Base-by-base conservation (phyloP, 1,140 invertebrate species). In the Conus ventricosus region DNA sequence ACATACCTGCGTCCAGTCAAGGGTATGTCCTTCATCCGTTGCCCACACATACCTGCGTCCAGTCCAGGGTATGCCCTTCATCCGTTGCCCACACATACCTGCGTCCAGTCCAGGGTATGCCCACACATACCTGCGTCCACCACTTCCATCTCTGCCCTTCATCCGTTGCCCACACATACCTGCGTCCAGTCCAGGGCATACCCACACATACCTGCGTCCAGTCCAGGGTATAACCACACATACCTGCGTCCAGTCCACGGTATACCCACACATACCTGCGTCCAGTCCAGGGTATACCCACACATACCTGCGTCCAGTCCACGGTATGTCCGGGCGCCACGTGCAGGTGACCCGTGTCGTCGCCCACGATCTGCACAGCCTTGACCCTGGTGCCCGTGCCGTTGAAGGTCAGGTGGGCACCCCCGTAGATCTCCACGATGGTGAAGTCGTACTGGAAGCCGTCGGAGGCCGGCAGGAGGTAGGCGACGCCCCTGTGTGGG, bases 291-390 rank as follows among this genome's bases (percentile, higher is more conserved):
- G 39, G 39, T 39, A 78, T 39, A 4, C 15, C 11, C 75, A 78
- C 75, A 78, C 82, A 78, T 88, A 93, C 92, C 91, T 93, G 91
- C 0, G 90, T 93, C 17, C 91, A 71, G 78, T 92, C 89, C 27
- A 93, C 86, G 8, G 84, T 92, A 53, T 93, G 92, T 67, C 88
- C 84, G 5, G 93, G 93, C n/a, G 82, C 89, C 54, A 93, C 89
- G 87, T 93, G 93, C 27, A 92, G 63, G 80, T 93, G 91, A 17
- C 91, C 93, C 15, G 92, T 93, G 88, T 93, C 93, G 88, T 93
- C 93, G 55, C 93, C 93, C 10, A 91, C 89, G 55, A 93, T 88
- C 82, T 87, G 90, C 17, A 88, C 71, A 15, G 90, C 81, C 60
- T 90, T 88, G 10, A 93, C 83, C 27, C 71, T 91, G 13, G 91